A percentile compares a stretch with the other conserved stretches of the same genome.
Conservation (phyloP, 2,888 invertebrate species). For the Pseudococcus jackbeardsleyi region DNA sequence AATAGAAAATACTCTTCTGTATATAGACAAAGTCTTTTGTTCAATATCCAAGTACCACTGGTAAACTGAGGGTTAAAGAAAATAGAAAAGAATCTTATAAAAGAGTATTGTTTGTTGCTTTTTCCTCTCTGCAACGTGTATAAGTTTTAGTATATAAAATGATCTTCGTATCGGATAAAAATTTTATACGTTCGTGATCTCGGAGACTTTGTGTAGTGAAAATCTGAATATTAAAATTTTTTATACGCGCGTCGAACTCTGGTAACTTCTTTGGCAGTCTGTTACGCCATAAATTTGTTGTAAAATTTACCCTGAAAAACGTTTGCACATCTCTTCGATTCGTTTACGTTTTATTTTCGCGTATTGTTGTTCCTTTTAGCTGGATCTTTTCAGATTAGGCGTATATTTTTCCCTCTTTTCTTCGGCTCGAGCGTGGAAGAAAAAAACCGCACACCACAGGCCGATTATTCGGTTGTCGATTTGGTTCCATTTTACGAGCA, state of each 20-base stretch:
- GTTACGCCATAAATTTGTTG: neutral
- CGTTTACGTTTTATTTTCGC: conserved; percentile 2
- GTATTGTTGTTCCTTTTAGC: neutral
- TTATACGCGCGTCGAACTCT: neutral
- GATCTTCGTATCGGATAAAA: neutral
- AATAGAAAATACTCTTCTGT: conserved; percentile 19
- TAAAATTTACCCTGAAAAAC: neutral
- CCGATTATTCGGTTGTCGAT: neutral
- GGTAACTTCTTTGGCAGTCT: neutral
- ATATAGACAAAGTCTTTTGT: too few species aligned
- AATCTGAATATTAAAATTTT: conserved; percentile 43
- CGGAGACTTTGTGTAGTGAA: neutral
- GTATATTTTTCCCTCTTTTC: neutral
- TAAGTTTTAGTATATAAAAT: neutral
- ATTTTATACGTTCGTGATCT: neutral
- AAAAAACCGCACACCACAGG: neutral
- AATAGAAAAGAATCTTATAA: neutral
- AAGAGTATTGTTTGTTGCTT: conserved; percentile 31
- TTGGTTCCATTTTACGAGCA: conserved; percentile 20
- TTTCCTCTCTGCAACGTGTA: neutral
- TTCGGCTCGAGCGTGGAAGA: neutral
- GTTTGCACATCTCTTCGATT: neutral
- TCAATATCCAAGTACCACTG: neutral
- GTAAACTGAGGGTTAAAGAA: neutral
- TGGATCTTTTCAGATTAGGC: neutral